Percentiles rank a stretch among this genome's conserved stretches.
phyloP scores from a whole-genome alignment of 2,888 invertebrate genomes.

The Hesperia comma region DNA sequence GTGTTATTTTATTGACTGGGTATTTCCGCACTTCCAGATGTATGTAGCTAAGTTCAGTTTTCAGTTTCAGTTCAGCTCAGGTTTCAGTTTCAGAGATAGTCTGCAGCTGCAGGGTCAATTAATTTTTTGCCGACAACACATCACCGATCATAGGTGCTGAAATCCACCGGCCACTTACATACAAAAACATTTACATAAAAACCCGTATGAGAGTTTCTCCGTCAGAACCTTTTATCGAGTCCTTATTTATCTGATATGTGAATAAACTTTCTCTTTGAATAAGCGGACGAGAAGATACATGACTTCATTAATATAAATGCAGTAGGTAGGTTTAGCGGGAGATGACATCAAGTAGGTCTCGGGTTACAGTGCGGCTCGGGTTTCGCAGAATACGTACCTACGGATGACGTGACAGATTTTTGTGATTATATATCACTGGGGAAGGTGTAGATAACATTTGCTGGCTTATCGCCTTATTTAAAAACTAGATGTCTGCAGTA shows the following conservation, averaged over 20 bases:
- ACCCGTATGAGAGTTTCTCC: neutral
- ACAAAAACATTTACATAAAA: no score
- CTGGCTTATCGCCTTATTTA: neutral
- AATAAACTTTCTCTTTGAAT: constrained; percentile 24
- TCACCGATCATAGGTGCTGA: no score
- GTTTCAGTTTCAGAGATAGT: no score
- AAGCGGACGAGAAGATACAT: constrained; percentile 3
- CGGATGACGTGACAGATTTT: constrained; percentile 62
- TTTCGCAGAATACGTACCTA: constrained; percentile 48
- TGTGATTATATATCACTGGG: constrained; percentile 48
- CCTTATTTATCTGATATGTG: neutral
- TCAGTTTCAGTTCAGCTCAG: no score
- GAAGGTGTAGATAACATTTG: constrained; percentile 21
- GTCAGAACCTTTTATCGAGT: neutral
- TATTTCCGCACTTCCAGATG: no score
- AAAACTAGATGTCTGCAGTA: no score
- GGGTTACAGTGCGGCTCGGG: constrained; percentile 37
- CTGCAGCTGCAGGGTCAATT: no score
- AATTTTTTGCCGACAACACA: no score
- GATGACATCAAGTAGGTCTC: constrained; percentile 39
- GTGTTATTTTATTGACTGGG: no score
- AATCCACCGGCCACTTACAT: no score
- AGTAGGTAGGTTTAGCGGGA: constrained; percentile 6
- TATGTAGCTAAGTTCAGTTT: no score
- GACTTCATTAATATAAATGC: constrained; percentile 32